Evolutionary conservation across 1,140 invertebrate species (phyloP), one percentile per base, ranked within the genome.

Genomic region (Laupala kohalensis): DNA sequence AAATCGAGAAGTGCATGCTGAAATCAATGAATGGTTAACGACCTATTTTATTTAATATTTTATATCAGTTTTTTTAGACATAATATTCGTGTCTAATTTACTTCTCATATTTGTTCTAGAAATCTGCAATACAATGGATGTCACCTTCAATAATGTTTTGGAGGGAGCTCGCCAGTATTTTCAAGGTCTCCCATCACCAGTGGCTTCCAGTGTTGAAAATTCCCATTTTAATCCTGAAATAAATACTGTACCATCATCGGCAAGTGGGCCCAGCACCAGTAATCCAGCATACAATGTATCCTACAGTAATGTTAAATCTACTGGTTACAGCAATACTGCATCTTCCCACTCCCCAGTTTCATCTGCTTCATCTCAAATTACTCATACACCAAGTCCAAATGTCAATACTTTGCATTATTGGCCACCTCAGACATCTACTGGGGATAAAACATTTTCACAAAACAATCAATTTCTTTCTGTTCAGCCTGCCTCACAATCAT

Each of bases 101-200:
- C n/a, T n/a, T n/a, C n/a, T n/a, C n/a, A n/a, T n/a, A n/a, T n/a
- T n/a, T n/a, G n/a, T n/a, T n/a, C n/a, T n/a, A n/a, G n/a, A 53
- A 13, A 13, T 53, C 37, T 53, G 37, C 19, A 19, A 53, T 19
- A 53, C 9, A 19, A 53, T 53, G 37, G 37, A 53, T 53, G 89
- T 90, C 86, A 87, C 86, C 82, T 88, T 89, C 80, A 88, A 86
- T 79, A 90, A 90, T 85, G 88, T 90, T 83, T 83, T 91, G 85
- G 88, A 90, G 86, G 88, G 88, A 81, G 88, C 87, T 80, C 87
- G 89, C 78, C 89, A 89, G 83, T 91, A 89, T 83, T 90, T 90
- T 82, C 87, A 90, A 84, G 89, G 89, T 79, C 81, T 90, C 78
- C 89, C 89, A 76, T 81, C 84, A 66, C 79, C 72, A 75, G 78